Evolutionary conservation across 35 echinoderm and acorn worm species (phyloP).

Genomic region (Lytechinus pictus): DNA sequence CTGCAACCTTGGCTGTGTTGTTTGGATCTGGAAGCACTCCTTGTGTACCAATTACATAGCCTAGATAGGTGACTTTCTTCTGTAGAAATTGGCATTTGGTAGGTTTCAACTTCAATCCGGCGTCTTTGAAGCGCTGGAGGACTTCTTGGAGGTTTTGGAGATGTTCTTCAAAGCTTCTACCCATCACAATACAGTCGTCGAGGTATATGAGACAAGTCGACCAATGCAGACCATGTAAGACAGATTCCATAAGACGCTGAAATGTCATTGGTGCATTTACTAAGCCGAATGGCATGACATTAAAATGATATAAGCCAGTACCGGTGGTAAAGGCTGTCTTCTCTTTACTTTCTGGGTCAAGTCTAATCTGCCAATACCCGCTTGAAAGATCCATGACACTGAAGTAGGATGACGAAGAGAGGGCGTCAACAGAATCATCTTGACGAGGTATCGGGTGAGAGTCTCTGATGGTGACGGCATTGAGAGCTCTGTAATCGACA

Average conservation of each 20-base stretch:
- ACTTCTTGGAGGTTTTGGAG: conserved; percentile 47
- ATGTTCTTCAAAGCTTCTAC: conserved; percentile 68
- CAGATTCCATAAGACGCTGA: conserved; percentile 70
- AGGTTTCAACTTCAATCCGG: conserved; percentile 67
- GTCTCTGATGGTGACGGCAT: conserved; percentile 54
- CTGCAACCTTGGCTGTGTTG: conserved; percentile 12
- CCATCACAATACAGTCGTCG: conserved; percentile 65
- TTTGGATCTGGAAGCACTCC: conserved; percentile 49
- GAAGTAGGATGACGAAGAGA: conserved; percentile 47
- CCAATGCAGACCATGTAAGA: conserved; percentile 76
- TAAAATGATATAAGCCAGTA: conserved; percentile 68
- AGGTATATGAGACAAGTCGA: conserved; percentile 62
- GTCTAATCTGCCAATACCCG: conserved; percentile 61
- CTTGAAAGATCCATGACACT: conserved; percentile 54
- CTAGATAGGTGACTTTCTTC: conserved; percentile 54
- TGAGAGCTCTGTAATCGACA: conserved; percentile 73
- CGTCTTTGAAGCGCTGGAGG: conserved; percentile 24
- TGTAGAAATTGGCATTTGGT: conserved; percentile 64
- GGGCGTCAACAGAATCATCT: conserved; percentile 53
- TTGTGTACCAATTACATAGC: conserved; percentile 34
- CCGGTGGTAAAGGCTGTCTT: conserved; percentile 80
- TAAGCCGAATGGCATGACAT: conserved; percentile 75
- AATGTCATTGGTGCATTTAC: conserved; percentile 74
- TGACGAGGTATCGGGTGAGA: conserved; percentile 61
- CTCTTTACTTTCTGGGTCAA: conserved; percentile 48